Conservation (phyloP, 1,140 invertebrate genomes). For the Trachymyrmex septentrionalis region DNA sequence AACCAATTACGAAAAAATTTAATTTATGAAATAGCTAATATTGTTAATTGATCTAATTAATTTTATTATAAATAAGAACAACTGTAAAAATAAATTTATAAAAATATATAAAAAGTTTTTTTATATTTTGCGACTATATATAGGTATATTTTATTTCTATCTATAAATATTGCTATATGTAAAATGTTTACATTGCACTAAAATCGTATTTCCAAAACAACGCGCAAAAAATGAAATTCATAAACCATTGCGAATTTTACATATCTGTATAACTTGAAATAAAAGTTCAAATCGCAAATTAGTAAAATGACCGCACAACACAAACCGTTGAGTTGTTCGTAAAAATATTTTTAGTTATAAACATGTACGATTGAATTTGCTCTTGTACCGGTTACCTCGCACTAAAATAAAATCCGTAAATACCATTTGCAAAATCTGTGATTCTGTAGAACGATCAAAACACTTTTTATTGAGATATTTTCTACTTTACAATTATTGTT, state of each 20-base stretch:
- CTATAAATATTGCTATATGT: conserved; percentile 19
- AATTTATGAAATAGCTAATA: background rate
- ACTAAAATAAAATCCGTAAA: conserved; percentile 11
- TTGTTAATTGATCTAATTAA: background rate
- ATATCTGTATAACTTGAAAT: conserved; percentile 15
- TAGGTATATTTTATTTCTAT: conserved; percentile 17
- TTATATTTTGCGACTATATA: conserved; percentile 4
- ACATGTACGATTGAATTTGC: conserved; percentile 1
- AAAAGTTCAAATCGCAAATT: conserved; percentile 23
- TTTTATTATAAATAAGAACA: background rate
- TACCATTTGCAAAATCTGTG: background rate
- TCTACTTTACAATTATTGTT: background rate
- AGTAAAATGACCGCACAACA: background rate
- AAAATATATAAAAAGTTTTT: background rate
- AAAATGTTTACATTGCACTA: conserved; percentile 6
- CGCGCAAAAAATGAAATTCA: conserved; percentile 14
- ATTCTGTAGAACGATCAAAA: background rate
- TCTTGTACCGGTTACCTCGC: background rate
- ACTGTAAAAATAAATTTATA: conserved; percentile 5
- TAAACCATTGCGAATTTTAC: conserved; percentile 34
- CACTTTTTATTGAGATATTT: background rate
- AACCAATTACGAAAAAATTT: background rate
- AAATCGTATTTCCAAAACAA: background rate
- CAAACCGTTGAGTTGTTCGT: background rate
- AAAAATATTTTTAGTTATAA: conserved; percentile 29